Evolutionary conservation across 2,113 vertebrate species (phyloP).

Genomic region (Paracanthobrama guichenoti): DNA sequence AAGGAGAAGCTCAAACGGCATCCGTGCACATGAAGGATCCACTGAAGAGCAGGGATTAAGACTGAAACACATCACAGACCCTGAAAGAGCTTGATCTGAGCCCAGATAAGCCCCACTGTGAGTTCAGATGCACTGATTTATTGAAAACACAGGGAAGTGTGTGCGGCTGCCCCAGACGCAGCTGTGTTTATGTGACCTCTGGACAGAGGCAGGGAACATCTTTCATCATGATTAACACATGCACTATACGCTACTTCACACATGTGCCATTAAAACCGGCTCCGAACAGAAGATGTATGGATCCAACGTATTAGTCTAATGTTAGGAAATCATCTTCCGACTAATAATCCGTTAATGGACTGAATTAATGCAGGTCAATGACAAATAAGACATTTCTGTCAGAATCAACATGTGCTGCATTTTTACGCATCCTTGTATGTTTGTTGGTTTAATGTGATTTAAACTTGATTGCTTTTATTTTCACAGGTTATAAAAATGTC

Average conservation of each 20-base stretch:
- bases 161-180: slow-evolving; percentile 40
- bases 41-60: slow-evolving; percentile 44
- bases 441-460: not conserved
- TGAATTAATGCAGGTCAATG: not conserved
- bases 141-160: slow-evolving; percentile 35
- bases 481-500: not conserved
- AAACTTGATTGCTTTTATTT: no score
- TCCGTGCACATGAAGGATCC: slow-evolving; percentile 21
- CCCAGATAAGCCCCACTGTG: not conserved
- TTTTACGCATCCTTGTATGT: not conserved
- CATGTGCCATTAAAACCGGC: not conserved
- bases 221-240: slow-evolving; percentile 28
- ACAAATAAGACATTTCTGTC: not conserved
- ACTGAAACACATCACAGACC: slow-evolving; percentile 45
- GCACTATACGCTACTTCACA: slow-evolving; percentile 6
- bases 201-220: slow-evolving; percentile 29
- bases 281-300: not conserved
- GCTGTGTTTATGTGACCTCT: slow-evolving; percentile 80
- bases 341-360: not conserved
- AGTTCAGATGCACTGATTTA: slow-evolving; percentile 42
- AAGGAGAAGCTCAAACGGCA: not conserved
- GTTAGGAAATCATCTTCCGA: not conserved
- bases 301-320: not conserved
- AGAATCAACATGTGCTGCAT: not conserved
- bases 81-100: slow-evolving; percentile 47